Base-by-base conservation (phyloP, 1,140 invertebrate genomes). In the Helicoverpa zea region DNA sequence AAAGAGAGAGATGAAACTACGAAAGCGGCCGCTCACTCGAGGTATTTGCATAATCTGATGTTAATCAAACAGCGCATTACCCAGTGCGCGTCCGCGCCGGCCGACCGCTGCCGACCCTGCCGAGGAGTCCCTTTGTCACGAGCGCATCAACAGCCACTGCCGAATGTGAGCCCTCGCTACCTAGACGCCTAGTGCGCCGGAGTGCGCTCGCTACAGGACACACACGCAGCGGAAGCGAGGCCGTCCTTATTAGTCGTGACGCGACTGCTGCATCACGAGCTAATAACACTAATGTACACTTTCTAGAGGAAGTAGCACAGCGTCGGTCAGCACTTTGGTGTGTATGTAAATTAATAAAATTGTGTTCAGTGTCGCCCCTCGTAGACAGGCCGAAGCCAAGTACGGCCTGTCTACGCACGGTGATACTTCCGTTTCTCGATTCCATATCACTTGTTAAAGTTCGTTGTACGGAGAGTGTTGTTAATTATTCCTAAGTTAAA, bases 11-110 rank as follows among this genome's bases (percentile, higher is more conserved):
- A 91, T 83, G 90, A 92, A 91, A 92, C 90, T 91, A 92, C 86
- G 88, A 91, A 91, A 91, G 91, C 91, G 91, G 88, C 90, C 90
- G 92, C 89, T 92, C 88, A 89, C 85, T 90, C 88, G 89, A 83
- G 88, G 90, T 88, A 94, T 95, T 95, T 94, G 92, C 92, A 94
- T 94, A 94, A 94, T 94, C 93, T 92, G 93, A 94, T 94, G 91
- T 90, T 93, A 94, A 94, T 94, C 93, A 94, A 93, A 92, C 88
- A 89, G 76, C 74, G 82, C 76, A 47, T 64, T 70, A 58, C 52
- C 51, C 58, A 54, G 72, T 61, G 70, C 86, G 87, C 83, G 84
- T 79, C 81, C 81, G 73, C 77, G 77, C 72, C 66, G 74, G 77
- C 72, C 66, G 74, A 78, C 14, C 16, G 30, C 73, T 51, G 61